Evolutionary conservation across 1,140 invertebrate species (phyloP).

Genomic region (Papilio glaucus): DNA sequence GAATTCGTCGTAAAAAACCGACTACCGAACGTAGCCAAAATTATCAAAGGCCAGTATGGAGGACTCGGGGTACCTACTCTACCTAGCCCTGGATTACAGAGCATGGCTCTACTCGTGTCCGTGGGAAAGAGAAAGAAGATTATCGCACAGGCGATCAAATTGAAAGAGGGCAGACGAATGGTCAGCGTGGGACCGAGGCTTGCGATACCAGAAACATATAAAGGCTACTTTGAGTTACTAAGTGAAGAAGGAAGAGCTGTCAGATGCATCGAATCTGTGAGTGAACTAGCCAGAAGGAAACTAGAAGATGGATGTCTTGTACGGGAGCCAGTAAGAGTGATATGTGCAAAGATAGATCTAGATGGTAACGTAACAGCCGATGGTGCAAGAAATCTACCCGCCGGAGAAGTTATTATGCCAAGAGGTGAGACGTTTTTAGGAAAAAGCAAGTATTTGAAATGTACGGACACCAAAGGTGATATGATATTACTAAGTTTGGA

Average conservation of each 20-base stretch:
- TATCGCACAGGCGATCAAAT: constrained; percentile 94
- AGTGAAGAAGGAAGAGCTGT: constrained; percentile 96
- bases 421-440: constrained; percentile 88
- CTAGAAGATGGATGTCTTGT: constrained; percentile 93
- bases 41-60: constrained; percentile 96
- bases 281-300: constrained; percentile 90
- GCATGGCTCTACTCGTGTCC: constrained; percentile 92
- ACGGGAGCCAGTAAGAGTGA: constrained; percentile 92
- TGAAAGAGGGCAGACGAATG: constrained; percentile 92
- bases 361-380: constrained; percentile 88
- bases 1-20: constrained; percentile 92
- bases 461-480: constrained; percentile 93
- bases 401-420: constrained; percentile 92
- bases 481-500: constrained; percentile 92
- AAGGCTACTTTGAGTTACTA: constrained; percentile 96
- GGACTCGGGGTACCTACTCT: constrained; percentile 93
- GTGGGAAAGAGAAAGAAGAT: constrained; percentile 93
- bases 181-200: constrained; percentile 92
- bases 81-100: constrained; percentile 92
- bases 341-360: constrained; percentile 87
- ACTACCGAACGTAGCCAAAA: constrained; percentile 93
- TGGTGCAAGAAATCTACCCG: constrained; percentile 88
- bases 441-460: constrained; percentile 91
- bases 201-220: constrained; percentile 94
- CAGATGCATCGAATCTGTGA: constrained; percentile 94